A percentile compares a stretch with the other conserved stretches of the same genome.
phyloP scores from a whole-genome alignment of 2,113 vertebrate genomes.

The Phrynosoma blainvillii region DNA sequence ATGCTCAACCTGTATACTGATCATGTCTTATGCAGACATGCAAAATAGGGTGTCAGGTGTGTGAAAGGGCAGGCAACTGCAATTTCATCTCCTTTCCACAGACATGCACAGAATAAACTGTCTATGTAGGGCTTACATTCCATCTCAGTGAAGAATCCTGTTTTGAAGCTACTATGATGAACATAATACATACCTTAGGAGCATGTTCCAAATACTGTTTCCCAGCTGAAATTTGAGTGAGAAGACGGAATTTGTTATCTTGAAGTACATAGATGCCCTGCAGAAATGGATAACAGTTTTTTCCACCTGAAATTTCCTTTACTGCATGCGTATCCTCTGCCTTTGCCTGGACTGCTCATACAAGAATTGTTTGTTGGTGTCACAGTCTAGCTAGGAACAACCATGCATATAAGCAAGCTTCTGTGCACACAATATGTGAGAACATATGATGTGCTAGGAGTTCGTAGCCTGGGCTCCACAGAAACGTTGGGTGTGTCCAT shows the following conservation, averaged over 20 bases:
- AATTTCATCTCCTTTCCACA: not conserved
- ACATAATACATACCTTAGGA: slow-evolving; percentile 84
- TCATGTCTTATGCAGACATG: too few relatives aligned
- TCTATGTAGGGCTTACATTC: not conserved
- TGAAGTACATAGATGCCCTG: slow-evolving; percentile 97
- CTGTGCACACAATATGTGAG: not conserved
- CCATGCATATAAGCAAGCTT: not conserved
- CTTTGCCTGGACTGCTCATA: not conserved
- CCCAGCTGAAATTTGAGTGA: slow-evolving; percentile 91
- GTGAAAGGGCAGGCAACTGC: not conserved
- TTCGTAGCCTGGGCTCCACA: too few relatives aligned
- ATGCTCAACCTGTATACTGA: too few relatives aligned
- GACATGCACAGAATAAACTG: not conserved
- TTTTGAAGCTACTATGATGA: not conserved
- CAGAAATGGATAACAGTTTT: slow-evolving; percentile 29
- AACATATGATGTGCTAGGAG: not conserved
- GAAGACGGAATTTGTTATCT: slow-evolving; percentile 92
- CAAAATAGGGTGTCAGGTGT: too few relatives aligned
- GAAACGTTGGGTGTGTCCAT: too few relatives aligned
- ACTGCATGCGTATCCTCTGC: not conserved
- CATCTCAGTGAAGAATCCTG: not conserved
- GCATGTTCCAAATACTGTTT: slow-evolving; percentile 95
- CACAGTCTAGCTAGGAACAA: not conserved
- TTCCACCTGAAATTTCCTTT: not conserved
- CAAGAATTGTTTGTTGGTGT: not conserved